A percentile compares a stretch with the other conserved stretches of the same genome.
Conservation (phyloP, 2,888 invertebrate species). For the Ferrisia virgata region DNA sequence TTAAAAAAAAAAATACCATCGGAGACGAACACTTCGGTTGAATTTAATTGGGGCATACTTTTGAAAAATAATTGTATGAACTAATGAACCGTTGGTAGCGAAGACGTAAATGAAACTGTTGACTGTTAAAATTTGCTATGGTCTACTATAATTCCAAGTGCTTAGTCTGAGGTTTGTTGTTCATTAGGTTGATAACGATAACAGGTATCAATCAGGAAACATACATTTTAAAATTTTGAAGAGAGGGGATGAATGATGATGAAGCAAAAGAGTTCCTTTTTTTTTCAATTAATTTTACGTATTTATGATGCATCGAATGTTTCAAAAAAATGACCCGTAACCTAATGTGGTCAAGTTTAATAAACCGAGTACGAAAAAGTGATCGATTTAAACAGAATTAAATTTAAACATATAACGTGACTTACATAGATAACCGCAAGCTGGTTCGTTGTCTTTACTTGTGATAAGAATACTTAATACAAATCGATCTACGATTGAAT, state of each 20-base stretch:
- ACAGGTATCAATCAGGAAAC: neutral
- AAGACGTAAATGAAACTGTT: neutral
- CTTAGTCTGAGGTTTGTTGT: neutral
- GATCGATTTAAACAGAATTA: neutral
- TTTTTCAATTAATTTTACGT: neutral
- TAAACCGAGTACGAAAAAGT: neutral
- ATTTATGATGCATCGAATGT: neutral
- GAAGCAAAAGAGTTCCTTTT: neutral
- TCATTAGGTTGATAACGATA: neutral
- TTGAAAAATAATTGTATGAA: neutral
- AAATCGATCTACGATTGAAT: neutral
- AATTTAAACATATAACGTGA: neutral
- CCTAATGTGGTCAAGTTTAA: neutral
- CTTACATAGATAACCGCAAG: neutral
- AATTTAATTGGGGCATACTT: conserved; percentile 14
- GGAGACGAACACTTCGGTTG: neutral
- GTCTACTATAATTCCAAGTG: neutral
- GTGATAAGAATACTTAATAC: neutral
- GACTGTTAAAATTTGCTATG: neutral
- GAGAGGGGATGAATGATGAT: neutral
- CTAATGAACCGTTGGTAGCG: neutral
- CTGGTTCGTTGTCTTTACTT: neutral
- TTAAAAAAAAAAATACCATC: neutral
- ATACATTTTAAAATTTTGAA: neutral
- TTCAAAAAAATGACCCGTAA: neutral